Evolutionary conservation across 2,888 invertebrate species (phyloP).

Genomic region (Acleris emargana): DNA sequence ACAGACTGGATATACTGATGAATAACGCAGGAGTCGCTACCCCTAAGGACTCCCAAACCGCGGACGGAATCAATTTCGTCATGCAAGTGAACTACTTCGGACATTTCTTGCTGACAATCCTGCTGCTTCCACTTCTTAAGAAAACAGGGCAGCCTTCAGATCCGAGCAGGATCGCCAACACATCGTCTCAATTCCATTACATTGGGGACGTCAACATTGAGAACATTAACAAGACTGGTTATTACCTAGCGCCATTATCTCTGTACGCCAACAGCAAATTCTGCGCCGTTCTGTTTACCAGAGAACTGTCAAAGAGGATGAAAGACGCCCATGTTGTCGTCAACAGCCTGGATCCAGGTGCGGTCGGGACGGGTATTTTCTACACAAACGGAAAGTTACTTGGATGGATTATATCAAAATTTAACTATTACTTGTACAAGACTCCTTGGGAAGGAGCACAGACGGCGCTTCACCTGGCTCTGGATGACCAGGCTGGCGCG

Average conservation of each 20-base stretch:
- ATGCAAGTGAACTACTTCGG: slow-evolving; percentile 98
- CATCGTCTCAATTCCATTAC: slow-evolving; percentile 89
- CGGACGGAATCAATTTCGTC: slow-evolving; percentile 92
- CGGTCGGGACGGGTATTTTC: slow-evolving; percentile 92
- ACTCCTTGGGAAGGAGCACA: slow-evolving; percentile 91
- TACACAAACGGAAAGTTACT: slow-evolving; percentile 71
- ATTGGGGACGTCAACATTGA: slow-evolving; percentile 86
- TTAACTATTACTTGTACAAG: slow-evolving; percentile 88
- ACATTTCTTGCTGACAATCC: slow-evolving; percentile 94
- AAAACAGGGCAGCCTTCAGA: slow-evolving; percentile 77
- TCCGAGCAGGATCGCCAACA: slow-evolving; percentile 90
- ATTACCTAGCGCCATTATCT: slow-evolving; percentile 72
- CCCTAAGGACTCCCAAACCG: slow-evolving; percentile 84
- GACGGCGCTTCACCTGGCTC: slow-evolving; percentile 88
- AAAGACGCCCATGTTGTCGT: slow-evolving; percentile 86
- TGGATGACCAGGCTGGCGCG: slow-evolving; percentile 87
- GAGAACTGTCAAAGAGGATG: slow-evolving; percentile 87
- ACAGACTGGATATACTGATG: slow-evolving; percentile 90
- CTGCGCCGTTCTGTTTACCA: slow-evolving; percentile 88
- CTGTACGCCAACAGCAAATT: slow-evolving; percentile 87
- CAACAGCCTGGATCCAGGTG: slow-evolving; percentile 93
- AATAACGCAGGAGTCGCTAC: slow-evolving; percentile 94
- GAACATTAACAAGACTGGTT: slow-evolving; percentile 86
- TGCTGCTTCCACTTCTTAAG: slow-evolving; percentile 91
- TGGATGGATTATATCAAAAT: slow-evolving; percentile 78